Base-by-base conservation (phyloP, 2,113 vertebrate genomes). In the Triplophysa siluroides region DNA sequence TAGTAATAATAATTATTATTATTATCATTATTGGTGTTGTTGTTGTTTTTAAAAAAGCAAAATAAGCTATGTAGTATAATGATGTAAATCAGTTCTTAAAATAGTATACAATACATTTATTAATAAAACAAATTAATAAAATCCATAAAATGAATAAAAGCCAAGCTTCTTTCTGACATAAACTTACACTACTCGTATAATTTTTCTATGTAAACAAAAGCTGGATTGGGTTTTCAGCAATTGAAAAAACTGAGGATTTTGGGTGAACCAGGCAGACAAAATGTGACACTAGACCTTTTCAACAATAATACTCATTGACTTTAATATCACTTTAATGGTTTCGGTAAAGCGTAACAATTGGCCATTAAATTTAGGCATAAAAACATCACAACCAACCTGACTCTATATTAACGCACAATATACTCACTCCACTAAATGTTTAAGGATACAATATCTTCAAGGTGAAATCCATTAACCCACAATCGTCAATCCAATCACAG, bases 41-140 rank as follows among this genome's bases (percentile, higher is more conserved):
- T 26, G 26, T 7, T 43, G 41, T 43, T 10, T 43, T 43, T 10
- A 43, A 8, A 10, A 43, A 43, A 43, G 41, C 7, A 10, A 9
- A 43, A 10, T 43, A 10, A 11, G 8, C 9, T 43, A 10, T 43
- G 8, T 43, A 43, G 41, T 65, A 19, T 11, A 41, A 19, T 38
- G 19, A n/a, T 33, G 7, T 14, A 64, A 18, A 64, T 66, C 19
- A 43, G 41, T 43, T 43, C 41, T 41, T 4, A 29, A 29, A 29
- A 29, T 4, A 29, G 0, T 29, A 2, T 12, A 9, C 13, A 50
- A 10, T 50, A 76, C 83, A 85, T 85, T 87, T 88, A 83, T 86
- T 83, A 78, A 86, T 83, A 86, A 86, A 86, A 90, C 83, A 91
- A 90, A 92, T 92, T 91, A 92, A 92, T 91, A 90, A 89, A 90